phyloP scores from a whole-genome alignment of 2,797 vertebrate species.

The Gobionotothen gibberifrons region DNA sequence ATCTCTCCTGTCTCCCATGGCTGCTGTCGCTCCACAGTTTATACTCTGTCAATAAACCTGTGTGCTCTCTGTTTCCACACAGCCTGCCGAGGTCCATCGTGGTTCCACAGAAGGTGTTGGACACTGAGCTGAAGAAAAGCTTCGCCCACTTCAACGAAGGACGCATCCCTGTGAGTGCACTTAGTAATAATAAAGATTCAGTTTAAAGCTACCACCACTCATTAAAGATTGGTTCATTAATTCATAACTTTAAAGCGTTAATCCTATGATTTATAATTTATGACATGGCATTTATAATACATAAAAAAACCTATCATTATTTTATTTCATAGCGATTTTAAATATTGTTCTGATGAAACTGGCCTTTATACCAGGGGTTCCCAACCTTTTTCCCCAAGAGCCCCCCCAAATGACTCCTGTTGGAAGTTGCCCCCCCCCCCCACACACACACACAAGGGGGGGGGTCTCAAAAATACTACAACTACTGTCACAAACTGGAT shows the following conservation, averaged over 20 bases:
- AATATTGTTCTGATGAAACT: background rate
- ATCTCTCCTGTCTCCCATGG: background rate
- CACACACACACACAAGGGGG: no score
- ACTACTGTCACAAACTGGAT: no score
- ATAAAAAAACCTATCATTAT: background rate
- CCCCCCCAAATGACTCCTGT: no score
- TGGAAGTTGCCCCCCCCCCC: no score
- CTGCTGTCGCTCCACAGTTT: background rate
- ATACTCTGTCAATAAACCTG: background rate
- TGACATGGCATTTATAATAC: background rate
- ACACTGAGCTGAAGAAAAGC: constrained; percentile 91
- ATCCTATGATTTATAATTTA: background rate
- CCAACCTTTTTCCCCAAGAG: no score
- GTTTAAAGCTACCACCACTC: background rate
- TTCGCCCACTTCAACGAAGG: constrained; percentile 92
- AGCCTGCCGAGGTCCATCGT: constrained; percentile 90
- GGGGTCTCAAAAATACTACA: no score
- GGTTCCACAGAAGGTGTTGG: constrained; percentile 89
- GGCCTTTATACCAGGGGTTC: background rate
- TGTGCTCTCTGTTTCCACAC: constrained; percentile 24
- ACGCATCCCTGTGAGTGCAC: constrained; percentile 88
- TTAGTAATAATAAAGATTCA: background rate
- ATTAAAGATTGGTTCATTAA: background rate
- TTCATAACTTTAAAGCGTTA: background rate
- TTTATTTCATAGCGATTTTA: background rate